Conservation (phyloP, 2,888 invertebrate species). For the Sphecodes monilicornis region DNA sequence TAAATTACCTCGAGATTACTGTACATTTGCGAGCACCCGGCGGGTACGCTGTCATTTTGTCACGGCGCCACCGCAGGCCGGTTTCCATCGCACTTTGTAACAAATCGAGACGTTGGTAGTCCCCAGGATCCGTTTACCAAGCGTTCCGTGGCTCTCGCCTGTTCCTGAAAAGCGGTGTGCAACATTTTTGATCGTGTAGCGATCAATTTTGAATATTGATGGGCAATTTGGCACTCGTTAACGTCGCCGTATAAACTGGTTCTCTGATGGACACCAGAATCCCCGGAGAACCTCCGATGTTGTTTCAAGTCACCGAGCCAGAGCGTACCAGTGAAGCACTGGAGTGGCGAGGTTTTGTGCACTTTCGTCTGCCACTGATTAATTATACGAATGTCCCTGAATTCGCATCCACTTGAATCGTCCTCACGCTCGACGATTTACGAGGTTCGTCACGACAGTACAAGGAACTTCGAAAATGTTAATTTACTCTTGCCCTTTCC, state of each 20-base stretch:
- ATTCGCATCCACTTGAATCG: slow-evolving; percentile 59
- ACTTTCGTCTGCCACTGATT: slow-evolving; percentile 58
- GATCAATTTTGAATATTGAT: slow-evolving; percentile 54
- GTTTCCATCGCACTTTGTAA: not conserved
- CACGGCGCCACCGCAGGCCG: too few species aligned
- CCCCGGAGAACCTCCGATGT: not conserved
- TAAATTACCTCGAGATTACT: not conserved
- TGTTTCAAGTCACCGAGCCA: not conserved
- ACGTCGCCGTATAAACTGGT: slow-evolving; percentile 59
- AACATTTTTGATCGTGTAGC: not conserved
- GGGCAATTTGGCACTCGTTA: slow-evolving; percentile 59
- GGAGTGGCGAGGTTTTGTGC: slow-evolving; percentile 56
- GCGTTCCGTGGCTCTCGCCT: fast-evolving
- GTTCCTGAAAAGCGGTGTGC: not conserved
- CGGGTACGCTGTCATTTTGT: too few species aligned
- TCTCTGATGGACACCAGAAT: slow-evolving; percentile 27
- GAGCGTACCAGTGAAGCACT: slow-evolving; percentile 52
- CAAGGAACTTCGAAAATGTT: slow-evolving; percentile 16
- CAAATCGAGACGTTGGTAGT: not conserved
- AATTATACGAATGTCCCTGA: slow-evolving; percentile 63
- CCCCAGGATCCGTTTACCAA: not conserved
- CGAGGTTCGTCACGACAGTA: slow-evolving; percentile 35
- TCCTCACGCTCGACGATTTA: slow-evolving; percentile 61
- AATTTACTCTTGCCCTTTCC: not conserved
- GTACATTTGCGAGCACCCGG: too few species aligned